phyloP scores from a whole-genome alignment of 2,888 invertebrate species.

The Andricus curvator region DNA sequence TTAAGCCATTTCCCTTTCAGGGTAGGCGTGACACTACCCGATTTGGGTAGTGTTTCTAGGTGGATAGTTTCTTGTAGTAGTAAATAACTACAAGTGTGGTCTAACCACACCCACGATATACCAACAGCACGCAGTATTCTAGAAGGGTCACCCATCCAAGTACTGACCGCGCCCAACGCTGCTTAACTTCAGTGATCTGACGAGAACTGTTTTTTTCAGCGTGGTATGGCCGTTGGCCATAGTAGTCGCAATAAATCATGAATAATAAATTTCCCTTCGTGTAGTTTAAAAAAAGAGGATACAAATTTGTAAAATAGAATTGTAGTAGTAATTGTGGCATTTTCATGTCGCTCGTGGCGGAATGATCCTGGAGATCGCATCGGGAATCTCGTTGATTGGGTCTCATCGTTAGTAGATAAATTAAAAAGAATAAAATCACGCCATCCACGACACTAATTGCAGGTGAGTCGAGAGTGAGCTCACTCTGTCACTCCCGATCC shows the following conservation, averaged over 20 bases:
- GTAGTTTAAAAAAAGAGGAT: not conserved
- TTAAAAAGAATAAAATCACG: slow-evolving; percentile 53
- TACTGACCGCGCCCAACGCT: too few species aligned
- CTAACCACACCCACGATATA: too few species aligned
- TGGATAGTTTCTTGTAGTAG: too few species aligned
- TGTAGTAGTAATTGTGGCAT: slow-evolving; percentile 15
- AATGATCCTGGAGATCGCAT: slow-evolving; percentile 18
- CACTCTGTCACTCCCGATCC: slow-evolving; percentile 58
- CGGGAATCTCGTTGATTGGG: slow-evolving; percentile 28
- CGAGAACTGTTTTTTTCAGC: too few species aligned
- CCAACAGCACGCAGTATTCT: too few species aligned
- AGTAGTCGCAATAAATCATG: not conserved
- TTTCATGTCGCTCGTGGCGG: not conserved
- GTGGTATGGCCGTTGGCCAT: too few species aligned
- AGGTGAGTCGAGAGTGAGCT: slow-evolving; percentile 54
- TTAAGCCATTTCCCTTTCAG: too few species aligned
- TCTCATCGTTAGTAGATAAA: slow-evolving; percentile 54
- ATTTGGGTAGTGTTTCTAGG: too few species aligned
- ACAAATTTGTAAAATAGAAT: not conserved
- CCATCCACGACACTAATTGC: slow-evolving; percentile 60
- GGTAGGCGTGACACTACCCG: too few species aligned
- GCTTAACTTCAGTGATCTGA: too few species aligned
- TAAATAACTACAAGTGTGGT: too few species aligned
- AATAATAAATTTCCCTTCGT: not conserved
- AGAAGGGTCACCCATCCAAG: too few species aligned